phyloP scores from a whole-genome alignment of 2,113 vertebrate genomes.

The Oenanthe oenanthe region DNA sequence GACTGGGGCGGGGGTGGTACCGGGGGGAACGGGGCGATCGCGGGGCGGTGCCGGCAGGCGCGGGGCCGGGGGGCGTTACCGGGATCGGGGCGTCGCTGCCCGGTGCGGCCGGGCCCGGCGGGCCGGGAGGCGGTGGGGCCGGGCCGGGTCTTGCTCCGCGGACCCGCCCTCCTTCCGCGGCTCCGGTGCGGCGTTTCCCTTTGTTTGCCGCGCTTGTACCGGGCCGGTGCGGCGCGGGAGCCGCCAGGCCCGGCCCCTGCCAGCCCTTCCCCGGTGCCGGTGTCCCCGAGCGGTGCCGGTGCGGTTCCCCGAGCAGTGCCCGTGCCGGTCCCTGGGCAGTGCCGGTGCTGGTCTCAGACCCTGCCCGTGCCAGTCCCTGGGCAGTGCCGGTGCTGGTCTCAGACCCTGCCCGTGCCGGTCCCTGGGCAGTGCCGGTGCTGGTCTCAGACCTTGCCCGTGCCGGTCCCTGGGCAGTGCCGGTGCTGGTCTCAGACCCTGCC shows the following conservation, averaged over 20 bases:
- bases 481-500: neutral
- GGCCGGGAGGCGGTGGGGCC: neutral
- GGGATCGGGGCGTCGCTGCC: neutral
- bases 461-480: neutral
- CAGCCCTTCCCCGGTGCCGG: neutral
- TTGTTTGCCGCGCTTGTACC: neutral
- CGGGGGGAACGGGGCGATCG: neutral
- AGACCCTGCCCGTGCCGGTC: no score
- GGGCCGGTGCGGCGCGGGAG: neutral
- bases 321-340: no score
- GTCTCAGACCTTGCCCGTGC: no score
- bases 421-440: no score
- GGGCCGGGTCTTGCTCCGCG: neutral
- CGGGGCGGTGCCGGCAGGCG: neutral
- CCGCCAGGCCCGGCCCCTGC: neutral
- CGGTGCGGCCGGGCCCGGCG: neutral
- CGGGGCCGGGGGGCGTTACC: neutral
- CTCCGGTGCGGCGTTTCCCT: neutral
- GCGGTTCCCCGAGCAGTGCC: no score
- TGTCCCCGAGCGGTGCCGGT: no score
- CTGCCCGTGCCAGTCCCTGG: no score
- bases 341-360: no score
- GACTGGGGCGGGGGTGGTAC: neutral
- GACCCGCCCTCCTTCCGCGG: no score
- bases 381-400: no score